Percentiles rank a stretch among this genome's conserved stretches.
Evolutionary conservation across 2,113 vertebrate species (phyloP).

Genomic region (Sphaerodactylus townsendi): DNA sequence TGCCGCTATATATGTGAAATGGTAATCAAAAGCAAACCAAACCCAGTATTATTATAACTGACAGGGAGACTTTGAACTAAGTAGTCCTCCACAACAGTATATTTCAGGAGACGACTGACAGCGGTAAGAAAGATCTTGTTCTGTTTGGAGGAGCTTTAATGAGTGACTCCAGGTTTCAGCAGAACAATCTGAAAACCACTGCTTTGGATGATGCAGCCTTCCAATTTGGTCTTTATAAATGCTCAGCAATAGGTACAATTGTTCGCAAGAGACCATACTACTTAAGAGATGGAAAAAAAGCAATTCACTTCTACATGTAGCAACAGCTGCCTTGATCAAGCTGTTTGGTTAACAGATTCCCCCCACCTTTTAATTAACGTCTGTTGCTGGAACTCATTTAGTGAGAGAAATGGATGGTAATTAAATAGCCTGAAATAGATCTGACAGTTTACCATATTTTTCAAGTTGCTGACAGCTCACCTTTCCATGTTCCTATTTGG

Average conservation of each 20-base stretch:
- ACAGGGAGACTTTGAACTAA: too few species aligned
- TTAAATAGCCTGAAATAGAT: neutral
- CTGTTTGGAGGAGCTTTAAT: neutral
- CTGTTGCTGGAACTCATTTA: slow-evolving; percentile 32
- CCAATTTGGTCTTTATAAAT: neutral
- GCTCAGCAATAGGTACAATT: neutral
- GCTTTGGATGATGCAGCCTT: neutral
- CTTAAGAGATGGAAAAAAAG: neutral
- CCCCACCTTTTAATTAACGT: slow-evolving; percentile 45
- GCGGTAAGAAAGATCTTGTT: neutral
- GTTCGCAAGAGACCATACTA: neutral
- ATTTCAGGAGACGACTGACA: neutral
- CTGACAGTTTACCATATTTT: slow-evolving; percentile 5
- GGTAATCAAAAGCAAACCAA: neutral
- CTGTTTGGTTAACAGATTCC: slow-evolving; percentile 22
- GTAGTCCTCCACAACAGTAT: neutral
- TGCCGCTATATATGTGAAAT: too few species aligned
- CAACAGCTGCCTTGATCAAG: slow-evolving; percentile 38
- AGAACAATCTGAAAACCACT: neutral
- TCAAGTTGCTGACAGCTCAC: neutral
- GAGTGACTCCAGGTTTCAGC: neutral
- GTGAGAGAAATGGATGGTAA: slow-evolving; percentile 6
- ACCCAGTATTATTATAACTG: neutral
- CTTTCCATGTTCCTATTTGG: neutral
- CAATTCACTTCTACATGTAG: neutral